Base-by-base conservation (phyloP, 2,888 invertebrate species). In the Agrotis segetum region DNA sequence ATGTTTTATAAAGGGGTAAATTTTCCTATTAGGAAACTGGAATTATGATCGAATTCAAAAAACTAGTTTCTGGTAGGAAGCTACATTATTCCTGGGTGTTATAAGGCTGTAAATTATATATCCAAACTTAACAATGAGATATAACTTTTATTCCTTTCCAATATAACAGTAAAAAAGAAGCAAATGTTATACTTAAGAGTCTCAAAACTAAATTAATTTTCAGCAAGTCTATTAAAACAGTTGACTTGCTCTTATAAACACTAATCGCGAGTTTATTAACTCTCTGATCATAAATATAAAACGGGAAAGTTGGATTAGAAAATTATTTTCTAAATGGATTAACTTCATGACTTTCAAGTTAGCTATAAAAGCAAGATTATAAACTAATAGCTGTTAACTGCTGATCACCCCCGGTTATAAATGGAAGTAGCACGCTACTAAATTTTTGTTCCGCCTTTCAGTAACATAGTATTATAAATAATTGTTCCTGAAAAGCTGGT, bases 251-350 rank as follows among this genome's bases (percentile, higher is more conserved):
- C 9, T 24, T 29, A 29, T 46, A 11, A 5, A 24, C 47, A 55
- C 16, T 49, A 9, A 13, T 44, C 14, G 19, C 2, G 40, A 59
- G 13, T 50, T 50, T 47, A 62, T 50, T 55, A 71, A 56, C 44
- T 53, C 29, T 59, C 21, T 49, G 47, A 7, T 50, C 44, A 76
- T 77, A 52, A 55, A 62, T 6, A 56, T 62, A 3, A 53, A 67
- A 63, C 52, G 50, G 34, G 69, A 77, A 68, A 77, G 63, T 49
- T 19, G 19, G 44, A 44, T 59, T 24, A 63, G 77, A 81, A 81
- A 68, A 65, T 81, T 44, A 61, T 56, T 3, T 13, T 59, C 13
- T 49, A 69, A n/a, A 50, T 77, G 3, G 49, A 67, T 50, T 60
- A n/a, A 34, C 50, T 74, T 40, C 61, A 62, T 52, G 24, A 59